Evolutionary conservation across 2,113 vertebrate species (phyloP), one percentile per base, ranked within the genome.

Genomic region (Maylandia zebra): DNA sequence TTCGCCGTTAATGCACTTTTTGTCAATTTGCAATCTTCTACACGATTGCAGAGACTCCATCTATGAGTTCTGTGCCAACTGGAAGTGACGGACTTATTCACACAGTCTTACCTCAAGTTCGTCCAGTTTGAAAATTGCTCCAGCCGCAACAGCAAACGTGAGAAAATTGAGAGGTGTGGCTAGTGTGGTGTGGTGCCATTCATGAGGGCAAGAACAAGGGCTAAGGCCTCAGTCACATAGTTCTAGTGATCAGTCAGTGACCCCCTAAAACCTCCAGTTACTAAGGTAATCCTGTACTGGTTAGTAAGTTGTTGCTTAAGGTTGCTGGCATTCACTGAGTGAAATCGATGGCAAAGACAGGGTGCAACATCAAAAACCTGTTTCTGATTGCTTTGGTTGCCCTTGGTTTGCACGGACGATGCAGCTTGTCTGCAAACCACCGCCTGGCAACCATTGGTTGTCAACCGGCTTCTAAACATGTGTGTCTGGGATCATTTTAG

Each of bases 141-240:
- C 12, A 6, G 36, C 0, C 24, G 66, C n/a, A 41, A 71, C 11
- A 41, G 3, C 36, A 24, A 36, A 41, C 0, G 11, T 69, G 34
- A 69, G 34, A 8, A 41, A 38, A 69, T 41, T 41, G 36, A 41
- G 2, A 69, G 5, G 36, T 22, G 11, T n/a, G 19, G 61, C 34
- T 13, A 66, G 0, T 71, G 36, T 71, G 19, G 34, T 41, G 0
- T 22, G 64, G 36, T 41, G 36, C 36, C 3, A 24, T 69, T 69
- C 36, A 41, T 0, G 0, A 24, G 36, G 7, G 19, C 19, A 41
- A 69, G 64, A 69, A 24, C 19, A 0, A 41, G 11, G 36, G 19
- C 36, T 69, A 69, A 69, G 36, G 11, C 64, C 0, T 69, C 36
- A 69, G 64, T 69, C 19, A 41, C 64, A 69, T 13, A 69, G 36